Percentiles rank a stretch among this genome's conserved stretches.
phyloP scores from a whole-genome alignment of 2,888 invertebrate species.

The Escarpia spicata region DNA sequence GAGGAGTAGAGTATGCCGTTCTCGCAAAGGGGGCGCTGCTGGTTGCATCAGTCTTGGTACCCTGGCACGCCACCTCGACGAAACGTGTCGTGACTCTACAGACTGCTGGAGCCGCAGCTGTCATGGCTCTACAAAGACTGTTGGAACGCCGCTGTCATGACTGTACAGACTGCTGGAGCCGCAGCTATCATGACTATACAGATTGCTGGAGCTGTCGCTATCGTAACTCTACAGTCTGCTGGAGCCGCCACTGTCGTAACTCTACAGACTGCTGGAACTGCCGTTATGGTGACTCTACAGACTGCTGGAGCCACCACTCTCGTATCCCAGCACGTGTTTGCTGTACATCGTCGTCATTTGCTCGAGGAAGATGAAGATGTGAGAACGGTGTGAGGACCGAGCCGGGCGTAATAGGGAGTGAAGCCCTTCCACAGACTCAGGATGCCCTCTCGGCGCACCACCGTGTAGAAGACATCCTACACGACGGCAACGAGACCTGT shows the following conservation, averaged over 20 bases:
- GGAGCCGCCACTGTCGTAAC: neutral
- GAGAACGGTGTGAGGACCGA: slow-evolving; percentile 98
- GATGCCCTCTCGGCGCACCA: slow-evolving; percentile 87
- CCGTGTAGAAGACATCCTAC: slow-evolving; percentile 80
- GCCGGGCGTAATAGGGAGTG: slow-evolving; percentile 93
- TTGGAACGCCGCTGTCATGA: too few relatives aligned
- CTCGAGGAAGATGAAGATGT: slow-evolving; percentile 97
- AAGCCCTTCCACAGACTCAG: slow-evolving; percentile 98
- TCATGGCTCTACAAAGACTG: too few relatives aligned
- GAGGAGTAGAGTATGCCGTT: neutral
- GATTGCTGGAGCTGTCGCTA: slow-evolving; percentile 28
- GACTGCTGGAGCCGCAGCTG: too few relatives aligned
- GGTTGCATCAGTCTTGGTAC: too few relatives aligned
- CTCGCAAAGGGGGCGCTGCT: too few relatives aligned
- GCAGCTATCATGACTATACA: slow-evolving; percentile 23
- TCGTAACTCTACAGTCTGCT: slow-evolving; percentile 35
- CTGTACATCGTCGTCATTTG: slow-evolving; percentile 86
- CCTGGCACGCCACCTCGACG: too few relatives aligned
- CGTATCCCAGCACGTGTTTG: slow-evolving; percentile 37
- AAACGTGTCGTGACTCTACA: too few relatives aligned
- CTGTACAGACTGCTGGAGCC: too few relatives aligned
- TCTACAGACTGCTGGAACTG: slow-evolving; percentile 34
- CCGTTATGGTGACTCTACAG: slow-evolving; percentile 27
- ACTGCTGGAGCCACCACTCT: slow-evolving; percentile 63
- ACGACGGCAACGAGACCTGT: neutral